Evolutionary conservation across 2,888 invertebrate genomes (phyloP).

Genomic region (Ophion ellenae): DNA sequence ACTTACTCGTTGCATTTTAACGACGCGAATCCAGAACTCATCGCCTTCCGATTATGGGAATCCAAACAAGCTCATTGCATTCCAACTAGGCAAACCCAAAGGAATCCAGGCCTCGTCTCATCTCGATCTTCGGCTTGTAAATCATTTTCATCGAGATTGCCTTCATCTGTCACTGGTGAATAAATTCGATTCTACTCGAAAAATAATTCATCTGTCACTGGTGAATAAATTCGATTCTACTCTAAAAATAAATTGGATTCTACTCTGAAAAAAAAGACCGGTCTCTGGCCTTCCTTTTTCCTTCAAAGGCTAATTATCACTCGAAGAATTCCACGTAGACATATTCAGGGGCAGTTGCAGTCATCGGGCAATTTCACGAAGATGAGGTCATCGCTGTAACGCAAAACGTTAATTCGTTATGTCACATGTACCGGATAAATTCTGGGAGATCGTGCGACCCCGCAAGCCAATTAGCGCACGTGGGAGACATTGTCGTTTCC

Average conservation of each 20-base stretch:
- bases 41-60: no score
- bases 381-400: slow-evolving; percentile 18
- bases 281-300: neutral
- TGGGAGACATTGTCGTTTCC: slow-evolving; percentile 13
- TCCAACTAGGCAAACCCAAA: no score
- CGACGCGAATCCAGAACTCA: no score
- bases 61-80: no score
- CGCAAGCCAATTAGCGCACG: slow-evolving; percentile 6
- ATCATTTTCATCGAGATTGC: no score
- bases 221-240: no score
- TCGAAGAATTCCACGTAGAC: neutral
- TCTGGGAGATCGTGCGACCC: neutral
- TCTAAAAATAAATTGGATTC: neutral
- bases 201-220: no score
- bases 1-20: no score
- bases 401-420: slow-evolving; percentile 23
- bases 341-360: neutral
- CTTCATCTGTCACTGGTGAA: no score
- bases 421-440: slow-evolving; percentile 2
- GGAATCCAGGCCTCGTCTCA: no score
- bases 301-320: neutral
- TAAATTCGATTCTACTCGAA: no score
- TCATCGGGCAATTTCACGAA: slow-evolving; percentile 23
- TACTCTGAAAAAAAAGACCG: neutral
- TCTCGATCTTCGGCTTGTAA: no score